Evolutionary conservation across 2,113 vertebrate species (phyloP), one percentile per base, ranked within the genome.

Genomic region (Scopus umbretta): DNA sequence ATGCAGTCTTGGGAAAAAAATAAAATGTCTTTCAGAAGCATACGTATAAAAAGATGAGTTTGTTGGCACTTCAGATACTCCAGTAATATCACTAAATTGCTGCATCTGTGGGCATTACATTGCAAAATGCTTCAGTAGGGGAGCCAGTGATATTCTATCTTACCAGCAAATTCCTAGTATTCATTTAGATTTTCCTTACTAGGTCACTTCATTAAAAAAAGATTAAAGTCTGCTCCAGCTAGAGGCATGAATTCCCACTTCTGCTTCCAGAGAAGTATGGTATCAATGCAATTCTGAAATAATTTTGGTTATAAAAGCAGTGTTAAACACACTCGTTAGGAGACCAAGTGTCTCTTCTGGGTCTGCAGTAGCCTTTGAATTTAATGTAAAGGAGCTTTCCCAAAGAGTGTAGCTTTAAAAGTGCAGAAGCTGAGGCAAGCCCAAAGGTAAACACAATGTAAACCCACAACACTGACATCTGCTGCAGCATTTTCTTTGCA

Each of bases 181-280:
- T 91, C 73, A 59, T 83, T 88, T 95, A 89, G 47, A 87, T 94
- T 92, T 96, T 85, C 34, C 52, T 96, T 96, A 95, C 73, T 95
- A 94, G 73, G 73, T 95, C 94, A 96, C 62, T 90, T 96, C 81
- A 95, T 95, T 95, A 95, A 94, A 96, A 95, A 89, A 92, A 94
- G 75, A 95, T 95, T 94, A 93, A 88, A 91, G 73, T 73, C 85
- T 90, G 29, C 74, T 93, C n/a, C 78, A 88, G 90, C 84, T 94
- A 68, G 87, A 91, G 87, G 81, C 90, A 90, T 56, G 36, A 96
- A 96, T 94, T 89, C 78, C 62, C 73, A 72, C 36, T 79, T 95
- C 86, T 89, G 23, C 91, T 96, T 89, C 70, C 78, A 81, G 73
- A 87, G 38, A 79, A 79, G 13, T 55, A 36, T 91, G 43, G 11